Evolutionary conservation across 2,888 invertebrate species (phyloP), one percentile per base, ranked within the genome.

Genomic region (Stenichneumon culpator): DNA sequence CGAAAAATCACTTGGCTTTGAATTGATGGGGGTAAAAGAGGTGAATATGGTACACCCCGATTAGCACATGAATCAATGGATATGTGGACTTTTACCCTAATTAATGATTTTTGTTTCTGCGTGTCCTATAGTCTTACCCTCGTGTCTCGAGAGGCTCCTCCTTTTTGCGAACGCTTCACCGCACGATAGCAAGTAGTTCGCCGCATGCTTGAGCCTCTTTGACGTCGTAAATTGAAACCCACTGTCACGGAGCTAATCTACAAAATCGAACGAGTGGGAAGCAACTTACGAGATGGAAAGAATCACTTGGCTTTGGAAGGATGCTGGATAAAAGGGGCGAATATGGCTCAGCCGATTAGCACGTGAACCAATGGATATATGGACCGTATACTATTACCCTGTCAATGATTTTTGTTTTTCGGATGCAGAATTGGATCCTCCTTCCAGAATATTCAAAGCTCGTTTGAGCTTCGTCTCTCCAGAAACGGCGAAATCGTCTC

Each of bases 381-480:
- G 44, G 6, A n/a, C n/a, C n/a, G n/a, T n/a, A n/a, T n/a, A 44
- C 44, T 44, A 0, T 44, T 44, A 16, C 16, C 14, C 44, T 16
- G 16, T 47, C 44, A 47, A 47, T 16, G 44, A 14, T 14, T 47
- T 14, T 47, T 16, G 0, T 47, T 14, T n/a, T 2, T 52, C 52
- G 16, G 2, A 16, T 6, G 52, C 52, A 52, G 2, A 52, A 52
- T 39, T 39, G 39, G 16, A 50, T 50, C 5, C 60, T 63, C 60
- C 28, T 63, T 32, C 16, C 60, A 63, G 16, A 32, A 28, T 32
- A 63, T 63, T 63, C 32, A 5, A 63, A 63, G 32, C 63, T 32
- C 28, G 28, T 2, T 16, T 4, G 63, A 32, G 28, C n/a, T 2
- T 16, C 7, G 6, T 16, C 28, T 32, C 22, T 63, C 16, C 5